Base-by-base conservation (phyloP, 2,113 vertebrate genomes). In the Oryzias melastigma region DNA sequence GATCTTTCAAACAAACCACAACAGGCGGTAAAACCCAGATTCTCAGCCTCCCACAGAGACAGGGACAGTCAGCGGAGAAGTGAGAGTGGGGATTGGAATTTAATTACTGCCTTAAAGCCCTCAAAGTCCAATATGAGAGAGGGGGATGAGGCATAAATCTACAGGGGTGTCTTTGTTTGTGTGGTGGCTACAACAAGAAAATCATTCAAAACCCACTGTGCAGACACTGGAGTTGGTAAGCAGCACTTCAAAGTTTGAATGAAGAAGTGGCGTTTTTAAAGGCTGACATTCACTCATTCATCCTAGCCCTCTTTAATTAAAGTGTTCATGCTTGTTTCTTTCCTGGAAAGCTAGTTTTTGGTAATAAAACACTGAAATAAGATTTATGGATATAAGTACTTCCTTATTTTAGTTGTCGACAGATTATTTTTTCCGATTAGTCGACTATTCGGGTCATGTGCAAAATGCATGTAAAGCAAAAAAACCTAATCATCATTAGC, bases 51-150 rank as follows among this genome's bases (percentile, higher is more conserved):
- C 89, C 88, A 86, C 85, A 61, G 89, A 85, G 89, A 77, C 64
- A n/a, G 84, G 88, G 85, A 88, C 85, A 81, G 87, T 81, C 77
- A 56, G 77, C 46, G 80, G 73, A 85, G 84, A 82, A 86, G 85
- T 85, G 86, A 88, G 85, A 88, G 89, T 80, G 59, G 80, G 83
- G 89, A 86, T 88, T 83, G 88, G 85, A 89, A 89, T 88, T 91
- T 89, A 89, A 89, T 89, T 91, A 91, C 84, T 88, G 84, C 83
- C 83, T 78, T 81, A 85, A 88, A 90, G 73, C 89, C 80, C 86
- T 78, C 86, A 67, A 82, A 90, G 86, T 88, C 86, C 85, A 87
- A 90, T 89, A 89, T 90, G 89, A 87, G 83, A 83, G 78, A 81
- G 81, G 84, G 81, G 83, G 89, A 90, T 88, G 89, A 88, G 86